Conservation (phyloP, 2,888 invertebrate genomes). For the Choristoneura rosaceana region DNA sequence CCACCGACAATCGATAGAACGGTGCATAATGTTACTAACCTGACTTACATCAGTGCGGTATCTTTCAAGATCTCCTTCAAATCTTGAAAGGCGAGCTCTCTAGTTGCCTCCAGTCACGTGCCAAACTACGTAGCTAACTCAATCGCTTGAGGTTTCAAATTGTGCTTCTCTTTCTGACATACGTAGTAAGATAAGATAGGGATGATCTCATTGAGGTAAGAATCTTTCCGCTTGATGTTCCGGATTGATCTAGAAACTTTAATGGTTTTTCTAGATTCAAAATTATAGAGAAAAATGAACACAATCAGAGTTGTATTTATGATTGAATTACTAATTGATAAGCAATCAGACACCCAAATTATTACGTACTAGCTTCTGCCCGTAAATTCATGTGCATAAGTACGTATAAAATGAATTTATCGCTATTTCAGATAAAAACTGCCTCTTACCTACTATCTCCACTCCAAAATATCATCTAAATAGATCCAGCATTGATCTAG, state of each 20-base stretch:
- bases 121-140: conserved; percentile 8
- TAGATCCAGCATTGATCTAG: too few species aligned
- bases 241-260: not conserved
- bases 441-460: too few species aligned
- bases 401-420: too few species aligned
- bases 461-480: too few species aligned
- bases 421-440: too few species aligned
- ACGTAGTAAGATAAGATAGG: not conserved
- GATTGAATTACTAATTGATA: too few species aligned
- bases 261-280: not conserved
- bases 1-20: conserved; percentile 7
- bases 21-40: not conserved
- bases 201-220: not conserved
- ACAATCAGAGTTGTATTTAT: too few species aligned
- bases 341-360: too few species aligned
- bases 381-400: too few species aligned
- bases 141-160: not conserved
- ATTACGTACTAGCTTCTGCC: too few species aligned
- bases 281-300: too few species aligned
- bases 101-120: conserved; percentile 14
- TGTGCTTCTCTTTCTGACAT: not conserved
- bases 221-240: not conserved
- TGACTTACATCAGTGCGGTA: not conserved
- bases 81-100: conserved; percentile 22
- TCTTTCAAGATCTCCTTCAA: conserved; percentile 21